These are phyloP conservation scores for Eudemis profundana DNA, from an alignment of 2,888 invertebrate species.

Conservation along the genomic window DNA sequence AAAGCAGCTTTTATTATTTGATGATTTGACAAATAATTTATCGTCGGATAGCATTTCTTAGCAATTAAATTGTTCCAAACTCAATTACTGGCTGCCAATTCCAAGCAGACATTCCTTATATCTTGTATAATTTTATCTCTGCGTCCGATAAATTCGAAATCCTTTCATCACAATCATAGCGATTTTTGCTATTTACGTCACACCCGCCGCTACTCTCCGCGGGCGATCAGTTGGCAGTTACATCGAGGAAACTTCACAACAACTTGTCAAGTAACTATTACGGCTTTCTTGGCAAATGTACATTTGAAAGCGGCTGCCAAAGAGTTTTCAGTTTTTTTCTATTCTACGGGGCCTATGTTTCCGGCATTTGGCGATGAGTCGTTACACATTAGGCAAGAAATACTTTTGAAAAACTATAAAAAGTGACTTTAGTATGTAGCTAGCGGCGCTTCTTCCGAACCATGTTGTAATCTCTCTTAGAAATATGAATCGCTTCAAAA, in stretches of 20 bases:
- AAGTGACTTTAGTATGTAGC: no score
- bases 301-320: slow-evolving; percentile 45
- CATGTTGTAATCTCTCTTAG: no score
- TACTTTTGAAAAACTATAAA: neutral
- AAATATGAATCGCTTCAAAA: neutral
- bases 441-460: no score
- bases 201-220: slow-evolving; percentile 24
- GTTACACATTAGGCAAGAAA: neutral
- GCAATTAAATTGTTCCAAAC: slow-evolving; percentile 20
- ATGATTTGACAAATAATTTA: slow-evolving; percentile 7
- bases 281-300: slow-evolving; percentile 49
- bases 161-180: slow-evolving; percentile 2
- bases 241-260: slow-evolving; percentile 44
- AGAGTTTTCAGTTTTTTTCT: slow-evolving; percentile 36
- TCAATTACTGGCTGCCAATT: slow-evolving; percentile 17
- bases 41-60: neutral
- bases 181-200: slow-evolving; percentile 36
- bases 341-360: slow-evolving; percentile 30
- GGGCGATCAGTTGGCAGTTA: slow-evolving; percentile 47
- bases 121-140: neutral
- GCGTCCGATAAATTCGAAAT: slow-evolving; percentile 10
- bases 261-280: slow-evolving; percentile 46
- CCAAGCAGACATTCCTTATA: slow-evolving; percentile 8
- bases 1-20: neutral
- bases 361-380: slow-evolving; percentile 2